Base-by-base conservation (phyloP, 2,797 vertebrate genomes). In the Xerus rutilus region DNA sequence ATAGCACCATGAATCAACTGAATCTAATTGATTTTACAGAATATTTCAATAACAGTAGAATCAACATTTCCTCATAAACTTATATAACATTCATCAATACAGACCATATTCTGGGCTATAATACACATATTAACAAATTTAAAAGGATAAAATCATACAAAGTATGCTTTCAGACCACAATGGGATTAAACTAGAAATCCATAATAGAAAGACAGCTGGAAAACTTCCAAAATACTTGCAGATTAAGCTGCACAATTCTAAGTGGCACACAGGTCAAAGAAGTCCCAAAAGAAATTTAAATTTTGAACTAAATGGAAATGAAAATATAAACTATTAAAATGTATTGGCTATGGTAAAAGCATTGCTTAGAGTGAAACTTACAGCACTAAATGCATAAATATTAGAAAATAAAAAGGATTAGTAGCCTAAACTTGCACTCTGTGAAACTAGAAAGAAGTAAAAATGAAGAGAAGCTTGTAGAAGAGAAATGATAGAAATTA, bases 151-250 rank as follows among this genome's bases (percentile, higher is more conserved):
- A 96, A 94, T 81, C 17, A 49, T 28, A 89, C 21, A n/a, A 83
- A 45, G 21, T 59, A 76, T 67, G 54, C 28, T 49, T 15, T 92
- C 18, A 32, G 82, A 64, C 21, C 10, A 76, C 21, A 59, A 0
- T 64, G 30, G 14, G 69, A 94, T 90, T 93, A 79, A 92, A 96
- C 49, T 65, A 57, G 59, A 93, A 91, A 94, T 86, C 47, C 79
- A 45, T 45, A 91, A 84, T 25, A 88, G 28, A 74, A 65, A 92
- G n/a, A 67, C 30, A 77, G 20, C 32, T 70, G 28, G 47, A 65
- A 59, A 69, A 77, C 65, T n/a, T n/a, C 35, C 83, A 43, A 93
- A 74, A 93, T 69, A 81, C 35, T 84, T 90, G 57, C n/a, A 86
- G 5, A 84, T 87, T 86, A 79, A 90, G 73, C 4, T 45, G 73